Evolutionary conservation across 2,113 vertebrate species (phyloP), one percentile per base, ranked within the genome.

Genomic region (Ovis canadensis): DNA sequence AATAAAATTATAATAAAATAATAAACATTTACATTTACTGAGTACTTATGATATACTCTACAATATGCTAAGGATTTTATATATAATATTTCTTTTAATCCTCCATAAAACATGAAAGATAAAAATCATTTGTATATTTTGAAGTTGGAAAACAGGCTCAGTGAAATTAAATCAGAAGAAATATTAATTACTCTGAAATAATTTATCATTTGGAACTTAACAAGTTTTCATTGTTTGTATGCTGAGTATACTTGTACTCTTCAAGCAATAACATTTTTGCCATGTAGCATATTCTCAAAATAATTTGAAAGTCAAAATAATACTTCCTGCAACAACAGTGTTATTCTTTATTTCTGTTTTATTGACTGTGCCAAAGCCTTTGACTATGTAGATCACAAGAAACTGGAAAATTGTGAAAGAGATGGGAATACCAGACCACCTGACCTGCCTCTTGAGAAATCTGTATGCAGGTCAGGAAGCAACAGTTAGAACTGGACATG

Each of bases 291-390:
- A 90, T 50, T 92, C 43, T 92, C 31, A 92, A 88, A 91, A 95
- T 96, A 88, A 57, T 48, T 48, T 77, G 62, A 85, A 96, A 90
- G 90, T 87, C 17, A 87, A 98, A 84, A 78, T 36, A 87, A 80
- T 78, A 19, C 17, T 67, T 94, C n/a, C 33, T 92, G 62, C 92
- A 96, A 90, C 3, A 92, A 60, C 25, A n/a, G 8, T 93, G 19
- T 54, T 92, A 60, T 40, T 54, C 17, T 7, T 6, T 54, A 54
- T 54, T 54, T 54, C 52, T 54, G 52, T 1, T 54, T 54, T 54
- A 19, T 19, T 54, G 52, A 54, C 52, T 54, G 19, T 54, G 52
- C 52, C 52, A 54, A 54, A 54, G 52, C 52, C 17, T 54, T 54
- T 54, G 52, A 54, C 52, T 54, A 17, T 54, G 16, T 54, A 17